Evolutionary conservation across 2,888 invertebrate genomes (phyloP).

Genomic region (Drosophila buzzatii): DNA sequence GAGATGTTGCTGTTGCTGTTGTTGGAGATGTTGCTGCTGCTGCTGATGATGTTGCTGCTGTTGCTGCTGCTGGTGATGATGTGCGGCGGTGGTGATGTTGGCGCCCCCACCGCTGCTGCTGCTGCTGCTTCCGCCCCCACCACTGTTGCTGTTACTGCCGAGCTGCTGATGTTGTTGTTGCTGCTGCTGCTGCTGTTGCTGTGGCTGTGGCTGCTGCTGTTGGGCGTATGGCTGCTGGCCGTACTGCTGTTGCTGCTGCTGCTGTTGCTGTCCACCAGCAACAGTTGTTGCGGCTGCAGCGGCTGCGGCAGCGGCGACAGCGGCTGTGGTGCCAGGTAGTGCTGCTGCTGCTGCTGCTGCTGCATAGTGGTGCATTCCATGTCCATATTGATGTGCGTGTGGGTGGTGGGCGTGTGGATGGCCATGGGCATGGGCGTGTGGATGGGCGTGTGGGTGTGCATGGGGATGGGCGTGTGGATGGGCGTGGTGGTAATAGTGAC

Average conservation of each 20-base stretch:
- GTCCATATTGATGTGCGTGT: conserved; percentile 69
- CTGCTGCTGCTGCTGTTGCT: conserved; percentile 70
- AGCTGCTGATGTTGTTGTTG: conserved; percentile 62
- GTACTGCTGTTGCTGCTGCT: conserved; percentile 52
- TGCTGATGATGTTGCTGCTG: conserved; percentile 57
- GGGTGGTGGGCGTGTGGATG: conserved; percentile 63
- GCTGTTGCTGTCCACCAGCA: conserved; percentile 55
- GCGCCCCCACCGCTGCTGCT: conserved; percentile 59
- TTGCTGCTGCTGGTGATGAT: conserved; percentile 68
- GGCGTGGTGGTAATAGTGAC: conserved; percentile 86
- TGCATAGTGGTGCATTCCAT: conserved; percentile 83
- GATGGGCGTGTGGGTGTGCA: conserved; percentile 72
- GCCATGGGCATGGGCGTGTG: conserved; percentile 59
- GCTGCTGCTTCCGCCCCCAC: conserved; percentile 69
- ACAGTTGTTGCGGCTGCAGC: conserved; percentile 64
- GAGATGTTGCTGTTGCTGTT: conserved; percentile 48
- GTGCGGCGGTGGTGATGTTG: conserved; percentile 59
- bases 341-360: conserved; percentile 45
- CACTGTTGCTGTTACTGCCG: conserved; percentile 58
- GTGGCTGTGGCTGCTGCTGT: conserved; percentile 42
- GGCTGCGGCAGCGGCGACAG: conserved; percentile 86
- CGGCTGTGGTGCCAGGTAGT: conserved; percentile 67
- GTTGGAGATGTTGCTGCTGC: conserved; percentile 42
- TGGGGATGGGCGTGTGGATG: conserved; percentile 53
- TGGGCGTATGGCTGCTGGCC: conserved; percentile 80